Percentiles rank a stretch among this genome's conserved stretches.
Evolutionary conservation across 1,140 invertebrate genomes (phyloP).

Genomic region (Tetraneura akinire): DNA sequence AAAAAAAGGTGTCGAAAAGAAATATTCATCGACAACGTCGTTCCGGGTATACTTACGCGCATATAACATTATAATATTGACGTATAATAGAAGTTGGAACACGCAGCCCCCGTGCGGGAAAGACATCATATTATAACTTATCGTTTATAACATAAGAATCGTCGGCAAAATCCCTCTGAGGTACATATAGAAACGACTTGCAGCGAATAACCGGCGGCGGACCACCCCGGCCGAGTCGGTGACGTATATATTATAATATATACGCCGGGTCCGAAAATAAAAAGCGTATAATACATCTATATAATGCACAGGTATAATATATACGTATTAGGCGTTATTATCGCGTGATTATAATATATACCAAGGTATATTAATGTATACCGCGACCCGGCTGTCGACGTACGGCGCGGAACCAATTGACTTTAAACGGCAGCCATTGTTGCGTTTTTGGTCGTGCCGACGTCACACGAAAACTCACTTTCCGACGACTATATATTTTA

Average conservation of each 20-base stretch:
- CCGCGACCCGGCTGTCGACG: not conserved
- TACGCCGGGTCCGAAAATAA: not conserved
- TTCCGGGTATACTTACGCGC: no score
- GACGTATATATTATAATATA: no score
- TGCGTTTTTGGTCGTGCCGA: not conserved
- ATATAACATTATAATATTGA: no score
- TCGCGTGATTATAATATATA: not conserved
- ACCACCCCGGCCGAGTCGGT: slow-evolving; percentile 43
- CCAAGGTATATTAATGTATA: not conserved
- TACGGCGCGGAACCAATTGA: slow-evolving; percentile 36
- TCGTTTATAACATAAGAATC: no score
- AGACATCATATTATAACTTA: no score
- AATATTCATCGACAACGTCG: not conserved
- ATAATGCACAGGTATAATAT: no score
- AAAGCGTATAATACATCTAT: not conserved
- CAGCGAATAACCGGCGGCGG: not conserved
- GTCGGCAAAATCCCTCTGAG: not conserved
- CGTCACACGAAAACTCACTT: slow-evolving; percentile 32
- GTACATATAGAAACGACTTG: not conserved
- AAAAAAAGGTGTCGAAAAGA: not conserved
- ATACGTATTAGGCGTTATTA: no score
- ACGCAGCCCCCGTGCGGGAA: no score
- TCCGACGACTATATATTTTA: not conserved
- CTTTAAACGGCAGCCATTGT: slow-evolving; percentile 39
- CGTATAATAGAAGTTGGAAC: no score